Percentiles rank a stretch among this genome's conserved stretches.
Evolutionary conservation across 2,113 vertebrate genomes (phyloP).

Genomic region (Myrmophylax atrothorax): DNA sequence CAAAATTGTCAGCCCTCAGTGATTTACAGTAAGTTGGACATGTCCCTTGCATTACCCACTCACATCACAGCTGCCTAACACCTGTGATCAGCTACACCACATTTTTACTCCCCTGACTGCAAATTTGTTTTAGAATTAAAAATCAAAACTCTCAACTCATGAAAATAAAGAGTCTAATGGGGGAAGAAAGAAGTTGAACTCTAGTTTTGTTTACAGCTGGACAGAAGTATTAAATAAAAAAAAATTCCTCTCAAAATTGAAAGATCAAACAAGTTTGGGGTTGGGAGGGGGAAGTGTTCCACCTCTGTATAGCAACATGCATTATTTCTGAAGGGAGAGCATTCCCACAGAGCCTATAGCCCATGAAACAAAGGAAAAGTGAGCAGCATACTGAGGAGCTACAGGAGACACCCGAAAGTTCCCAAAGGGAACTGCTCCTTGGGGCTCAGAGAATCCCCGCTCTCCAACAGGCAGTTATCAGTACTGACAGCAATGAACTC

Average conservation of each 20-base stretch:
- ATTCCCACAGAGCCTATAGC: not conserved
- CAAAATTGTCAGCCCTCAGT: not conserved
- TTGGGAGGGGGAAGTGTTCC: not conserved
- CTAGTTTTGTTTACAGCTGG: not conserved
- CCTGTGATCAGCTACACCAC: not conserved
- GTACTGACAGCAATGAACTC: not conserved
- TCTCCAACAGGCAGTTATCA: not conserved
- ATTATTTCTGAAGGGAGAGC: not conserved
- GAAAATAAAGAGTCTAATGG: not conserved
- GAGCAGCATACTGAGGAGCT: not conserved
- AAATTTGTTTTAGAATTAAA: not conserved
- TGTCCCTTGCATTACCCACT: not conserved
- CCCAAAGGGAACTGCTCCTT: not conserved
- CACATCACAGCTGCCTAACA: not conserved
- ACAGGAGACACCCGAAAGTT: not conserved
- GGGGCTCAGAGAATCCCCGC: not conserved
- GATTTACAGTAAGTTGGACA: not conserved
- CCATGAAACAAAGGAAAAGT: not conserved
- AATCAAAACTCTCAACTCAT: not conserved
- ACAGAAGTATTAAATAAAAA: not conserved
- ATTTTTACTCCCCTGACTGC: not conserved
- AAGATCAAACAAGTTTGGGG: not conserved
- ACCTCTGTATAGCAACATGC: not conserved
- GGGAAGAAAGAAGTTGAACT: not conserved
- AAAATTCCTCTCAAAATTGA: not conserved